Evolutionary conservation across 2,797 vertebrate species (phyloP).

Genomic region (Rhinella marina): DNA sequence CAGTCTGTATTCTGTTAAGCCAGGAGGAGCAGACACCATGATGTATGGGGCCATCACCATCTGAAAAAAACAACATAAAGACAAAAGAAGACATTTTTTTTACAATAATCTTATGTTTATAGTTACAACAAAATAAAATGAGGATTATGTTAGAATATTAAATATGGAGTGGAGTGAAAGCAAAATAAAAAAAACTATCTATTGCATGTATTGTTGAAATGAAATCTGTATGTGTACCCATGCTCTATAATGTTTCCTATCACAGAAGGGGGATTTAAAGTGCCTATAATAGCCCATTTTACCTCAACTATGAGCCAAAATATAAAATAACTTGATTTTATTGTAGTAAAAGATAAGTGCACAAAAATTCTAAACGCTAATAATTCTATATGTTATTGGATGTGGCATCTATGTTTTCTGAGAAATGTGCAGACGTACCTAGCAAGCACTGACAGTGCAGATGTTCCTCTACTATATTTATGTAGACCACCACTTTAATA

Average conservation of each 20-base stretch:
- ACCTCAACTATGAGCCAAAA: neutral
- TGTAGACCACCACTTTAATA: too few species aligned
- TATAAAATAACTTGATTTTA: neutral
- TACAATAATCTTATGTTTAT: neutral
- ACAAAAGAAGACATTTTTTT: neutral
- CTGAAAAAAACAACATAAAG: conserved; percentile 69
- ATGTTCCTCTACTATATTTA: too few species aligned
- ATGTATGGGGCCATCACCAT: conserved; percentile 90
- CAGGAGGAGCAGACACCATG: conserved; percentile 97
- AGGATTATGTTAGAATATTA: neutral
- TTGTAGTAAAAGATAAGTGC: neutral
- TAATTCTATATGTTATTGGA: neutral
- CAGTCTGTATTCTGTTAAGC: conserved; percentile 91
- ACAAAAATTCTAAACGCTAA: too few species aligned
- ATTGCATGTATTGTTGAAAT: neutral
- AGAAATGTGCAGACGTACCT: too few species aligned
- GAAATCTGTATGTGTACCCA: too few species aligned
- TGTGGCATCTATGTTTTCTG: neutral
- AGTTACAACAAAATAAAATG: neutral
- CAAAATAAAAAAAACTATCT: neutral
- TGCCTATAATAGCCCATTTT: neutral
- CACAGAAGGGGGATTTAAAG: too few species aligned
- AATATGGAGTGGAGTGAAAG: neutral
- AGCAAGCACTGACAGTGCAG: too few species aligned
- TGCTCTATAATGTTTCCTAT: too few species aligned